Conservation (phyloP, 2,797 vertebrate species). For the Microctenopoma lineatum region DNA sequence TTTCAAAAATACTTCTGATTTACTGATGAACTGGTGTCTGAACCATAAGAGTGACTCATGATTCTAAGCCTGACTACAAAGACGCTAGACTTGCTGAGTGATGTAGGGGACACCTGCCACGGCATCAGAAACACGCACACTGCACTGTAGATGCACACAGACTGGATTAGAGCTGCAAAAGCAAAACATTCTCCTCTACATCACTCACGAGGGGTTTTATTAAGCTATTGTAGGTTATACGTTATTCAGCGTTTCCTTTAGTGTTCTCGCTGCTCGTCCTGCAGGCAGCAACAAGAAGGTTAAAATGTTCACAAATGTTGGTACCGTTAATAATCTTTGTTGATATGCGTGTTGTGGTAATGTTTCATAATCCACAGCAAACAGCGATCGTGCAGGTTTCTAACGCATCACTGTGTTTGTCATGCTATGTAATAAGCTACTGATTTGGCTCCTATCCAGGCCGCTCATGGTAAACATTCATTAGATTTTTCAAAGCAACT, state of each 20-base stretch:
- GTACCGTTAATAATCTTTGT: too few relatives aligned
- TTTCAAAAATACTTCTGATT: not conserved
- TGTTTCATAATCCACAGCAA: conserved; percentile 1
- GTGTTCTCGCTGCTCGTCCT: too few relatives aligned
- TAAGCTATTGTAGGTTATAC: too few relatives aligned
- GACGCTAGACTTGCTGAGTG: not conserved
- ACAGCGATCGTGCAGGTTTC: not conserved
- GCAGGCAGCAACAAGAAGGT: too few relatives aligned
- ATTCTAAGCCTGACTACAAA: conserved; percentile 19
- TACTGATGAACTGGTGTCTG: not conserved
- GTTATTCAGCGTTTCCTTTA: too few relatives aligned
- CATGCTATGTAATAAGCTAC: not conserved
- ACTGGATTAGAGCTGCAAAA: not conserved
- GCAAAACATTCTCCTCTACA: not conserved
- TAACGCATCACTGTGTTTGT: not conserved
- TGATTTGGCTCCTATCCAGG: conserved; percentile 6
- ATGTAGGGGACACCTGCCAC: conserved; percentile 30
- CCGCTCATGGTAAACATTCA: conserved; percentile 1
- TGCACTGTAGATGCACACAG: not conserved
- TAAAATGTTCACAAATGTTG: too few relatives aligned
- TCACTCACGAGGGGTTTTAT: too few relatives aligned
- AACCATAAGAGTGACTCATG: conserved; percentile 10
- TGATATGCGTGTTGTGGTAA: not conserved
- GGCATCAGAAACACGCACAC: conserved; percentile 8
- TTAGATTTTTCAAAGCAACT: not conserved